Conservation (phyloP, 2,888 invertebrate genomes). For the Yponomeuta malinellus region DNA sequence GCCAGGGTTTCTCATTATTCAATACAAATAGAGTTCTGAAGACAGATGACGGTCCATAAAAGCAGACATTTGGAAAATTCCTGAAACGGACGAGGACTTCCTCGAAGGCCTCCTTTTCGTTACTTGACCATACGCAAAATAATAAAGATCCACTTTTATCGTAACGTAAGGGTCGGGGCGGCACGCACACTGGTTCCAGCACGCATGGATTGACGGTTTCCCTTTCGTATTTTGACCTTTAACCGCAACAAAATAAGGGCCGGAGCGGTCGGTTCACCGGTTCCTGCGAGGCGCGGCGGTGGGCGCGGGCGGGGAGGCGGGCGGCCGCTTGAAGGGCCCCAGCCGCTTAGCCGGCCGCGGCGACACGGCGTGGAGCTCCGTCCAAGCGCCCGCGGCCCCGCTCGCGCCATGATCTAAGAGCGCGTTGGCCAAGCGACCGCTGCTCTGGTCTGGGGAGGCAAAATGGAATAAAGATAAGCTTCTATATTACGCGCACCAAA, state of each 20-base stretch:
- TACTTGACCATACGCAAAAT: too few relatives aligned
- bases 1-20: too few relatives aligned
- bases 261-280: constrained; percentile 42
- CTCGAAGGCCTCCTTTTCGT: too few relatives aligned
- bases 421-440: constrained; percentile 75
- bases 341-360: constrained; percentile 83
- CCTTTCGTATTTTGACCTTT: background rate
- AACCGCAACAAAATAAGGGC: background rate
- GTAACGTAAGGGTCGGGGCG: too few relatives aligned
- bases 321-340: constrained; percentile 77
- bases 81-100: too few relatives aligned
- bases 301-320: constrained; percentile 36
- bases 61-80: too few relatives aligned
- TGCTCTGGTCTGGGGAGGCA: constrained; percentile 10
- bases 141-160: too few relatives aligned
- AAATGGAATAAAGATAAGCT: background rate
- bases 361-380: constrained; percentile 59
- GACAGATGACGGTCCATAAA: too few relatives aligned
- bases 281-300: constrained; percentile 33
- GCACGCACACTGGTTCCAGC: too few relatives aligned
- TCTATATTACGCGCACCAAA: too few relatives aligned
- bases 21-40: too few relatives aligned
- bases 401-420: constrained; percentile 75
- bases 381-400: constrained; percentile 27
- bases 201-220: too few relatives aligned